Evolutionary conservation across 1,140 invertebrate genomes (phyloP), one percentile per base, ranked within the genome.

Genomic region (Eumaeus atala): DNA sequence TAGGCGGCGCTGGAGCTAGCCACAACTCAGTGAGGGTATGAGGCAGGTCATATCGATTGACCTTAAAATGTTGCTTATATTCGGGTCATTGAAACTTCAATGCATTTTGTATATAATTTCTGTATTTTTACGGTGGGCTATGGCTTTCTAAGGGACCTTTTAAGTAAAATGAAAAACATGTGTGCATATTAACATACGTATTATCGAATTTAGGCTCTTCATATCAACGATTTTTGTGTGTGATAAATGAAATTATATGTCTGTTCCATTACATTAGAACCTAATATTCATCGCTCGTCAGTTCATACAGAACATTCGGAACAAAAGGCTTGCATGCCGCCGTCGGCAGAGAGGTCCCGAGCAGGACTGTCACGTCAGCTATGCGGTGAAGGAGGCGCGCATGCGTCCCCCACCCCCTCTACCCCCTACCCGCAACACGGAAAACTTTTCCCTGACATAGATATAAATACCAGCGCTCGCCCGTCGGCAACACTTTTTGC

Each of bases 381-480:
- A 69, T 76, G 78, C 77, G 69, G 74, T 61, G 60, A 44, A 33
- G 34, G n/a, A 10, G 52, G 10, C 67, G 77, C 83, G 81, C 81
- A 84, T 82, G 83, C 83, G 78, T 58, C 66, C 67, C 62, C 72
- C 65, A 62, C 61, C 54, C 66, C 68, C 74, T 51, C 62, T 58
- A 36, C 67, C 79, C 74, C 62, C 77, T 61, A 65, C 83, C 83
- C 83, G 83, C 79, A 86, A 84, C 81, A 86, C 83, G 83, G 81
- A 84, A 87, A 87, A 87, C 83, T 87, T 87, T 87, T 84, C 79
- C 78, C 81, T 64, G 60, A 87, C 78, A 87, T 80, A 87, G 78
- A 73, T 84, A 87, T 82, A 84, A 76, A 66, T 74, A 78, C 65
- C 62, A 64, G 64, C 72, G 68, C 70, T 79, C 80, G 75, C 79